Evolutionary conservation across 1,140 invertebrate genomes (phyloP).

Genomic region (Bilobella aurantiaca): DNA sequence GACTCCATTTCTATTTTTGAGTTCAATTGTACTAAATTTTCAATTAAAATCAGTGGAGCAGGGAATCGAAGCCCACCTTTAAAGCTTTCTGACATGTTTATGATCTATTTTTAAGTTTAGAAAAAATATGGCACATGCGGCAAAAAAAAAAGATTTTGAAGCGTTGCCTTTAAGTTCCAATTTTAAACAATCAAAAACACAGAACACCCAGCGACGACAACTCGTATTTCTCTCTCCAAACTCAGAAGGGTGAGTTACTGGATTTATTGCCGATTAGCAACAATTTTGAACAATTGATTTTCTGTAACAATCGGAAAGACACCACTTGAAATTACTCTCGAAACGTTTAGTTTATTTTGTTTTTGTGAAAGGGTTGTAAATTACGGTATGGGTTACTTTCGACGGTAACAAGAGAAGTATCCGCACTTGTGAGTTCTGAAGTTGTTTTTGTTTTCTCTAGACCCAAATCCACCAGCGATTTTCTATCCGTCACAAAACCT

Average conservation of each 20-base stretch:
- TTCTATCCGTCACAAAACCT: background rate
- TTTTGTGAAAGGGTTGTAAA: too few species aligned
- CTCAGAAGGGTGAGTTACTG: background rate
- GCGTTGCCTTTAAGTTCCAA: background rate
- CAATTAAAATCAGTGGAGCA: slow-evolving; percentile 1
- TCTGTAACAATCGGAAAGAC: too few species aligned
- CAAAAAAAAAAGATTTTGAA: background rate
- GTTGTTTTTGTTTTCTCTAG: too few species aligned
- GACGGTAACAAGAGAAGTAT: too few species aligned
- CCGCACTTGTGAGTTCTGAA: too few species aligned
- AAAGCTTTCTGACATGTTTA: slow-evolving; percentile 4
- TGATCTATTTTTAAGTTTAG: slow-evolving; percentile 5
- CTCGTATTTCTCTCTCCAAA: too few species aligned
- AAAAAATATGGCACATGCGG: background rate
- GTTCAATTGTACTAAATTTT: slow-evolving; percentile 6
- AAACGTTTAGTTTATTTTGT: too few species aligned
- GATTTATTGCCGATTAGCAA: slow-evolving; percentile 1
- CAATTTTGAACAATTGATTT: too few species aligned
- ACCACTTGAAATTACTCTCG: too few species aligned
- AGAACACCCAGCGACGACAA: background rate
- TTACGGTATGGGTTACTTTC: too few species aligned
- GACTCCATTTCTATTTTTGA: background rate
- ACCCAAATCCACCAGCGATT: background rate
- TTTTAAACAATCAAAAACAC: background rate
- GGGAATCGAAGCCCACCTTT: background rate